Conservation (phyloP, 1,140 invertebrate species). For the Catajapyx aquilonaris region DNA sequence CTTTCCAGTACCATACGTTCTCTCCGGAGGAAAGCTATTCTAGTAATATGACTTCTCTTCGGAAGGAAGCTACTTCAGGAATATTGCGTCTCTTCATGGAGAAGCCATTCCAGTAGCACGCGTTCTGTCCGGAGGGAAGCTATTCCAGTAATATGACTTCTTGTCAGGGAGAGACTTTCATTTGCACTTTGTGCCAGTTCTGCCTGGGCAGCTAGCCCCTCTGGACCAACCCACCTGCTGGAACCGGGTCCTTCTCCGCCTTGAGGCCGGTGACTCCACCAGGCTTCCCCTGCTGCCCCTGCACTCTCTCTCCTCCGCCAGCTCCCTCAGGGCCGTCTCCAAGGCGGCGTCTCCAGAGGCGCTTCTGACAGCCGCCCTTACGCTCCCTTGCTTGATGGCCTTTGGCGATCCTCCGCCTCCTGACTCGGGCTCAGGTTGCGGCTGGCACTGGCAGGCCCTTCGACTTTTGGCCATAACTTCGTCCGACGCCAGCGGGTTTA, state of each 20-base stretch:
- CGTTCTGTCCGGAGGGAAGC: too few species aligned
- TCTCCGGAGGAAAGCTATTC: too few species aligned
- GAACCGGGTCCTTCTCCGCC: conserved; percentile 66
- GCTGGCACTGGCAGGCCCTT: conserved; percentile 9
- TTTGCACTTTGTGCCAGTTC: too few species aligned
- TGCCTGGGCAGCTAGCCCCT: too few species aligned
- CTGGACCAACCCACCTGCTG: conserved; percentile 38
- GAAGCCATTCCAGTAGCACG: too few species aligned
- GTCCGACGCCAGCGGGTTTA: conserved; percentile 56
- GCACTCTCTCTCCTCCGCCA: conserved; percentile 20
- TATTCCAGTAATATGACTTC: too few species aligned
- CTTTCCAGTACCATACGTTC: too few species aligned
- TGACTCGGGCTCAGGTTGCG: conserved; percentile 12
- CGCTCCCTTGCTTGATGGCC: not conserved
- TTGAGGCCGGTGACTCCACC: conserved; percentile 47
- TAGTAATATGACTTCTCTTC: too few species aligned
- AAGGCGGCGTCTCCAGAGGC: conserved; percentile 50
- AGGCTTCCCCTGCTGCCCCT: conserved; percentile 35
- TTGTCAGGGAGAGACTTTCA: too few species aligned
- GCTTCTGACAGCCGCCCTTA: conserved; percentile 41
- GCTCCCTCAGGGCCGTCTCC: conserved; percentile 1
- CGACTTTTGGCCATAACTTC: conserved; percentile 17
- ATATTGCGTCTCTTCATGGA: too few species aligned
- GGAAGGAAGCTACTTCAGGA: too few species aligned
- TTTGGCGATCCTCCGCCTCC: conserved; percentile 15